Conservation (phyloP, 2,888 invertebrate genomes). For the Anticlea derivata region DNA sequence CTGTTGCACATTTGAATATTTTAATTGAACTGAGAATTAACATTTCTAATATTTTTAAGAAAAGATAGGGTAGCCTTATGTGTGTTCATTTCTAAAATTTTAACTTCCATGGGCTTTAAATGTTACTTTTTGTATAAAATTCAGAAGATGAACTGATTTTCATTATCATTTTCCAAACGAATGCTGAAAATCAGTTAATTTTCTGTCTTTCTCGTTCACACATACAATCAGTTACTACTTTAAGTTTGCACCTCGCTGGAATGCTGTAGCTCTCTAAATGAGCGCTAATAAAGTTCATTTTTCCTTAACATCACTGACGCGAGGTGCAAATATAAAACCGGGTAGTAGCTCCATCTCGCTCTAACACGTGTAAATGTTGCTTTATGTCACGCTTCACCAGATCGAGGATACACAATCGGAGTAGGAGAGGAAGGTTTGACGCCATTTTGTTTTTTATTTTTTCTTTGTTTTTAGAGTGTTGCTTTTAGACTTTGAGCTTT, state of each 20-base stretch:
- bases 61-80: too few relatives aligned
- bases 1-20: conserved; percentile 8
- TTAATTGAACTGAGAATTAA: too few relatives aligned
- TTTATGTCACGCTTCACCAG: conserved; percentile 78
- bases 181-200: not conserved
- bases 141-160: conserved; percentile 4
- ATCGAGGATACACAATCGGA: conserved; percentile 77
- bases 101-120: conserved; percentile 35
- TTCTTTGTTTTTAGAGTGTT: conserved; percentile 45
- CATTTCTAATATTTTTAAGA: too few relatives aligned
- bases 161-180: not conserved
- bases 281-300: too few relatives aligned
- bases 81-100: conserved; percentile 16
- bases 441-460: conserved; percentile 44
- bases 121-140: conserved; percentile 28
- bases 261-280: too few relatives aligned
- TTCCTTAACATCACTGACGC: too few relatives aligned
- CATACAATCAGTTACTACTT: not conserved
- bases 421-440: conserved; percentile 82
- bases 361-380: conserved; percentile 82
- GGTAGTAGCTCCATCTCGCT: conserved; percentile 57
- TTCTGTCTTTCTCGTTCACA: not conserved
- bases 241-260: too few relatives aligned
- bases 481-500: conserved; percentile 47
- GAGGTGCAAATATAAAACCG: too few relatives aligned